A percentile compares a stretch with the other conserved stretches of the same genome.
Evolutionary conservation across 2,797 vertebrate genomes (phyloP).

Genomic region (Esox lucius): DNA sequence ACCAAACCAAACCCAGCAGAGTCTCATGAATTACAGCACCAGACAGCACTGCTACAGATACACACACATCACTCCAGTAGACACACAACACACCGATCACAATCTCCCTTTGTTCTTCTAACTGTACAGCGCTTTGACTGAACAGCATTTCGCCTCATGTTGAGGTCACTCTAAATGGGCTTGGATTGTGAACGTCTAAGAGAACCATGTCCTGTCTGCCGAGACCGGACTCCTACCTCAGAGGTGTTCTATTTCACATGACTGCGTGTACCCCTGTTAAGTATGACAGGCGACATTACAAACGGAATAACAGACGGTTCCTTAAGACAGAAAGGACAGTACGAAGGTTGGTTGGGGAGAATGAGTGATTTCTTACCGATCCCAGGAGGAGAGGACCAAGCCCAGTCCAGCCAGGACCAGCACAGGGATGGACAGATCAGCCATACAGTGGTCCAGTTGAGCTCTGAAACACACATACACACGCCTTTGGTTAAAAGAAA

Average conservation of each 20-base stretch:
- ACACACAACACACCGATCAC: slow-evolving; percentile 43
- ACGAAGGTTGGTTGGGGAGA: not conserved
- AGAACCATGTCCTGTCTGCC: not conserved
- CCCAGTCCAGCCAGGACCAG: slow-evolving; percentile 65
- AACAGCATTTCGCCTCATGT: slow-evolving; percentile 55
- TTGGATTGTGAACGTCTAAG: not conserved
- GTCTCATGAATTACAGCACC: slow-evolving; percentile 51
- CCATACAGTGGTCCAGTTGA: slow-evolving; percentile 74
- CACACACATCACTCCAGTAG: slow-evolving; percentile 28
- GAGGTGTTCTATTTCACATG: too few relatives aligned
- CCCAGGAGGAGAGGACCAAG: slow-evolving; percentile 59
- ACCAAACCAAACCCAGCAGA: slow-evolving; percentile 49
- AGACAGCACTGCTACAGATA: slow-evolving; percentile 29
- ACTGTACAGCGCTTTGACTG: slow-evolving; percentile 55
- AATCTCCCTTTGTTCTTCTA: slow-evolving; percentile 41
- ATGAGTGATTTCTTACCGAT: slow-evolving; percentile 63
- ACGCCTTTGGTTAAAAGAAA: slow-evolving; percentile 20
- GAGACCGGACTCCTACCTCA: too few relatives aligned
- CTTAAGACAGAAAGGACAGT: too few relatives aligned
- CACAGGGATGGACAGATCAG: slow-evolving; percentile 71
- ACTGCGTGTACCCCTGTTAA: too few relatives aligned
- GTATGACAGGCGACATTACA: too few relatives aligned
- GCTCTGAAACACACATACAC: slow-evolving; percentile 58
- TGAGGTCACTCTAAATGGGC: not conserved
- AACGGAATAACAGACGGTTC: not conserved